These are phyloP conservation scores for Mobula birostris DNA, from an alignment of 2,113 vertebrate genomes.

Conservation along the genomic window DNA sequence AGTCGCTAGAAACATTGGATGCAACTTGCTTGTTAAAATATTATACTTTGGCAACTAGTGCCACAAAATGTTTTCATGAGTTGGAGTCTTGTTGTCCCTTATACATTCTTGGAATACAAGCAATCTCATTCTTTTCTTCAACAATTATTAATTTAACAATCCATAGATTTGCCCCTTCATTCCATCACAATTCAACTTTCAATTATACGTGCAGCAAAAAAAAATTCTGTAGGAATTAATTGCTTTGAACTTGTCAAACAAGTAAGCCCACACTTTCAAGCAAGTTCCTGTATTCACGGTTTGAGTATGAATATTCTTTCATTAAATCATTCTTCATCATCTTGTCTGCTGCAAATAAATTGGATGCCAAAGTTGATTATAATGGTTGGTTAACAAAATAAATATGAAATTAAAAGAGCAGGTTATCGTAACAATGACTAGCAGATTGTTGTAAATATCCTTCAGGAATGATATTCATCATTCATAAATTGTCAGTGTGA, in stretches of 20 bases:
- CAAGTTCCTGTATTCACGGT: not conserved
- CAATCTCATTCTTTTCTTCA: constrained; percentile 8
- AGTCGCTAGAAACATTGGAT: constrained; percentile 4
- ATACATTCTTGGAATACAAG: constrained; percentile 13
- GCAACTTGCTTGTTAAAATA: not conserved
- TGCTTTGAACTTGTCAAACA: not conserved
- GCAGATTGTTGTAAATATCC: too few species aligned
- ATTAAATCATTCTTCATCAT: not conserved
- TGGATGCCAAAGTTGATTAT: too few species aligned
- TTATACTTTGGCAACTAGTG: not conserved
- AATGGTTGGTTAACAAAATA: too few species aligned
- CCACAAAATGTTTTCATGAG: not conserved
- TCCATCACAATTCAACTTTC: not conserved
- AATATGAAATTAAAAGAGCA: too few species aligned
- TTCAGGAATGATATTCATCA: too few species aligned
- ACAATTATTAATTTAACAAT: not conserved
- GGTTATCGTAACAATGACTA: too few species aligned
- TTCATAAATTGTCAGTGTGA: too few species aligned
- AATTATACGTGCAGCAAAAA: not conserved
- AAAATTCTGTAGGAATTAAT: not conserved
- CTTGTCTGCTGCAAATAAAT: not conserved
- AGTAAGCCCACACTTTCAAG: not conserved
- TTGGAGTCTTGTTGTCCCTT: not conserved
- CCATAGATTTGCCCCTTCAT: not conserved
- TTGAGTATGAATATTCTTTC: not conserved